A percentile compares a stretch with the other conserved stretches of the same genome.
These are phyloP conservation scores for Willowsia nigromaculata DNA, from an alignment of 2,888 invertebrate species.

Conservation along the genomic window DNA sequence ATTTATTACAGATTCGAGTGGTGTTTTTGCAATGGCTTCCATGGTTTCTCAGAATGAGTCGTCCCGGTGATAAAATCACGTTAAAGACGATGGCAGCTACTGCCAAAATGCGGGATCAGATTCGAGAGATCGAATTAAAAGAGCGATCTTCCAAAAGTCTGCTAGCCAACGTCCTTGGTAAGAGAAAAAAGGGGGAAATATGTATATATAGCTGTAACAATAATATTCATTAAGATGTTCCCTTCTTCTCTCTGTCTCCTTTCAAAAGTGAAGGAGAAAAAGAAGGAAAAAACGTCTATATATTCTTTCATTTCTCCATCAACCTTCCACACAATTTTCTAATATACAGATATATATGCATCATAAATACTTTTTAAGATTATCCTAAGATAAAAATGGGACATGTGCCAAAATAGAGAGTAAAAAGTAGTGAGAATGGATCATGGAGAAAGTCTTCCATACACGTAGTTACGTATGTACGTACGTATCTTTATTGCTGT, in stretches of 20 bases:
- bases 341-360: not conserved
- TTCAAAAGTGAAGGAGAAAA: not conserved
- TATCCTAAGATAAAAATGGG: slow-evolving; percentile 39
- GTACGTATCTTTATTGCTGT: slow-evolving; percentile 41
- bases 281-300: not conserved
- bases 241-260: not conserved
- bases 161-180: slow-evolving; percentile 92
- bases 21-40: slow-evolving; percentile 99
- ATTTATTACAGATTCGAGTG: slow-evolving; percentile 87
- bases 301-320: not conserved
- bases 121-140: slow-evolving; percentile 92
- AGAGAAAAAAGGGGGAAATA: slow-evolving; percentile 31
- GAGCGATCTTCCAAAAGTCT: slow-evolving; percentile 96
- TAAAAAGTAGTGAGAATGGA: slow-evolving; percentile 31
- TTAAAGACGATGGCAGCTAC: slow-evolving; percentile 79
- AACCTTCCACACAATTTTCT: not conserved
- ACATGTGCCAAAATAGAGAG: slow-evolving; percentile 47
- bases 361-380: slow-evolving; percentile 26
- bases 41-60: slow-evolving; percentile 96
- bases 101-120: slow-evolving; percentile 82
- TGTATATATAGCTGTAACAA: not conserved
- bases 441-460: not conserved
- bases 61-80: slow-evolving; percentile 83
- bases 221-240: not conserved
- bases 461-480: not conserved